phyloP scores from a whole-genome alignment of 2,113 vertebrate genomes.

The Astur gentilis region DNA sequence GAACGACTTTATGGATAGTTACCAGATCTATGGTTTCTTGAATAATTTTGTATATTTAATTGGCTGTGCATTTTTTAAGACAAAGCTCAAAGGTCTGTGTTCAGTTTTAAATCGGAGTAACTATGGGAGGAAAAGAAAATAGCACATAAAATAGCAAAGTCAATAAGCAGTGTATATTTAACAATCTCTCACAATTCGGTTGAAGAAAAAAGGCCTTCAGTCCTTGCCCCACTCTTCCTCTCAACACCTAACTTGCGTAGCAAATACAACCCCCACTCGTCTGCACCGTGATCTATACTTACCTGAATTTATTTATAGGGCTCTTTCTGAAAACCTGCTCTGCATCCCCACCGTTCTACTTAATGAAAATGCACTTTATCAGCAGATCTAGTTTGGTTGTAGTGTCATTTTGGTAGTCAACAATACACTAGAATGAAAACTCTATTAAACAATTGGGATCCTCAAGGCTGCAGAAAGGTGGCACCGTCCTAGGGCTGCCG shows the following conservation, averaged over 20 bases:
- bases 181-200: not conserved
- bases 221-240: not conserved
- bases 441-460: rapidly evolving
- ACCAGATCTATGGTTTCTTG: not conserved
- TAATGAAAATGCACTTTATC: not conserved
- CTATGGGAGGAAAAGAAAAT: not conserved
- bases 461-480: not conserved
- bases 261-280: not conserved
- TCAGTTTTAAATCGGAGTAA: not conserved
- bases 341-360: not conserved
- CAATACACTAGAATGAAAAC: not conserved
- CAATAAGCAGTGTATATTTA: not conserved
- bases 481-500: not conserved
- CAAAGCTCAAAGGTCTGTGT: not conserved
- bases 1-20: not conserved
- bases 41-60: not conserved
- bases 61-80: not conserved
- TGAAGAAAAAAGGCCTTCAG: not conserved
- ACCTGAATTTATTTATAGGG: not conserved
- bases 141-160: not conserved
- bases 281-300: not conserved
- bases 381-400: not conserved
- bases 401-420: not conserved
- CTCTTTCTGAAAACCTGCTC: not conserved
- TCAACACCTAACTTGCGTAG: not conserved